Conservation (phyloP, 2,888 invertebrate species). For the Noctuana brunneofusca region DNA sequence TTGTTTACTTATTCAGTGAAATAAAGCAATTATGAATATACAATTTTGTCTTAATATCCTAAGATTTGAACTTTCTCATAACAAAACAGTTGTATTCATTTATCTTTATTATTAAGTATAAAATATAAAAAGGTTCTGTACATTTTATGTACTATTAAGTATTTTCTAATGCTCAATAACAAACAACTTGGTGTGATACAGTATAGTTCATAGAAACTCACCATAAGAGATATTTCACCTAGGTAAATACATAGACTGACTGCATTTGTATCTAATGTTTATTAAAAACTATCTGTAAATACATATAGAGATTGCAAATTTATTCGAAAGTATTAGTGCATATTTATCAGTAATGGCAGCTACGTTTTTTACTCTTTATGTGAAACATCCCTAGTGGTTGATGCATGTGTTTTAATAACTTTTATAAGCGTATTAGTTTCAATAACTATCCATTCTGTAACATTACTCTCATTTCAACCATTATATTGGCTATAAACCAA, state of each 20-base stretch:
- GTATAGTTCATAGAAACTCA: slow-evolving; percentile 18
- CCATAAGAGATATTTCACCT: slow-evolving; percentile 31
- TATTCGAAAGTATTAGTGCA: neutral
- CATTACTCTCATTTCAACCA: slow-evolving; percentile 1
- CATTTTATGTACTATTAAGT: slow-evolving; percentile 32
- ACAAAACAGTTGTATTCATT: slow-evolving; percentile 23
- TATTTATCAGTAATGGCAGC: slow-evolving; percentile 4
- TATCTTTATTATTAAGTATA: slow-evolving; percentile 29
- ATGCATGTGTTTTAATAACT: slow-evolving; percentile 22
- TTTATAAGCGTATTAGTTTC: slow-evolving; percentile 3
- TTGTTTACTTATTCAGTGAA: slow-evolving; percentile 79
- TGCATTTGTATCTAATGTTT: slow-evolving; percentile 14
- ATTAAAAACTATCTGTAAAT: neutral
- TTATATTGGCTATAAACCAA: neutral
- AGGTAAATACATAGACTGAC: neutral
- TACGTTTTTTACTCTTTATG: slow-evolving; percentile 7
- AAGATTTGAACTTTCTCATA: slow-evolving; percentile 32
- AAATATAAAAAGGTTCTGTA: slow-evolving; percentile 33
- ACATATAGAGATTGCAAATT: slow-evolving; percentile 17
- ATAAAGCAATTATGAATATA: slow-evolving; percentile 57
- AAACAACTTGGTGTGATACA: slow-evolving; percentile 30
- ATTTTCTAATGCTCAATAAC: slow-evolving; percentile 23
- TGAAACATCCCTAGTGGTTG: slow-evolving; percentile 32
- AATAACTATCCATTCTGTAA: slow-evolving; percentile 8
- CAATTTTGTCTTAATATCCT: slow-evolving; percentile 35